These are phyloP conservation scores for Uloborus plumipes DNA, from an alignment of 2,888 invertebrate species.

Conservation along the genomic window DNA sequence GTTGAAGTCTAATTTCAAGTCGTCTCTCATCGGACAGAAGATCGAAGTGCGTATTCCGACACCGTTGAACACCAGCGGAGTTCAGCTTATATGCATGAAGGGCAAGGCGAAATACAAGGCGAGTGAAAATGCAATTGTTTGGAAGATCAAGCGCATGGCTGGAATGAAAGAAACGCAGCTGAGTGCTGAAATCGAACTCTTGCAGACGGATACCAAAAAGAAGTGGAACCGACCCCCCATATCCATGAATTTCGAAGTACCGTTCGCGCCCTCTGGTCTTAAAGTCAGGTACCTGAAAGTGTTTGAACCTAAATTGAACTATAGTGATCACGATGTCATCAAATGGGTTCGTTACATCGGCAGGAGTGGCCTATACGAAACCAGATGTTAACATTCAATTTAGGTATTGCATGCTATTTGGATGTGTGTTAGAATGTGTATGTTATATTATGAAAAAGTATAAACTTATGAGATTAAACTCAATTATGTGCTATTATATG, in stretches of 20 bases:
- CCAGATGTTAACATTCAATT: conserved; percentile 82
- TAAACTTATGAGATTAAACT: conserved; percentile 3
- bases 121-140: conserved; percentile 97
- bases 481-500: conserved; percentile 42
- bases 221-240: conserved; percentile 99
- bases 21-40: conserved; percentile 96
- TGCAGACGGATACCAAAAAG: conserved; percentile 97
- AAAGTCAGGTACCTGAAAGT: conserved; percentile 99
- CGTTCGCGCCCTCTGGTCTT: conserved; percentile 99
- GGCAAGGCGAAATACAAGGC: conserved; percentile 99
- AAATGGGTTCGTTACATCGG: conserved; percentile 99
- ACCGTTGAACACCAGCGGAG: conserved; percentile 97
- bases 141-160: conserved; percentile 81
- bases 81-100: conserved; percentile 98
- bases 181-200: conserved; percentile 97
- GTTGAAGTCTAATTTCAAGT: conserved; percentile 98
- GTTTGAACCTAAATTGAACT: conserved; percentile 99
- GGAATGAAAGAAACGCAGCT: conserved; percentile 99
- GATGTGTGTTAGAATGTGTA: conserved; percentile 53
- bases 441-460: conserved; percentile 47
- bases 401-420: conserved; percentile 55
- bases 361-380: conserved; percentile 98
- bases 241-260: conserved; percentile 99
- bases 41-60: conserved; percentile 99
- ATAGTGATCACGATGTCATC: conserved; percentile 99